Evolutionary conservation across 2,797 vertebrate species (phyloP), one percentile per base, ranked within the genome.

Genomic region (Tapera naevia): DNA sequence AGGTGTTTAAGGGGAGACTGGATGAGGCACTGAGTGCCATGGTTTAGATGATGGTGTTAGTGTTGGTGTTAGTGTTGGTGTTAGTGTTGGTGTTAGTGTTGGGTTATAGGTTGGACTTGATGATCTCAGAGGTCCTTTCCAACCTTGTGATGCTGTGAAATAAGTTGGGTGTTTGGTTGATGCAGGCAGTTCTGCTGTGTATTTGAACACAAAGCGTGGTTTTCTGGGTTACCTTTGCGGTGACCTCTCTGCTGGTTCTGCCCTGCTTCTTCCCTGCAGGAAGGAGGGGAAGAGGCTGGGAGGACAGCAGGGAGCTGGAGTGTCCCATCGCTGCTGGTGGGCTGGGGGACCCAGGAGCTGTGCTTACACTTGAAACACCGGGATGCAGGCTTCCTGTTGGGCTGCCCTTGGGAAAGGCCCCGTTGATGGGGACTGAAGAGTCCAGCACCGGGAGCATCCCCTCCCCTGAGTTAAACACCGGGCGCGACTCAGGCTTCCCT

Each of bases 151-250:
- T n/a, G n/a, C n/a, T n/a, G n/a, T n/a, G n/a, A n/a, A n/a, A 28
- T 33, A 28, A 33, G 3, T 33, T 41, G 37, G 0, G 2, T 7
- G 0, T 39, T 86, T 51, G 5, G 5, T 56, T 72, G 48, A 24
- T 18, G 62, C 27, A 58, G 19, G 48, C 39, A 51, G 25, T 80
- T 89, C 28, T 3, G 6, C 72, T 45, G 61, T 9, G 3, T 51
- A 7, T 60, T 73, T 15, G 9, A 69, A 39, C 3, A 5, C 70
- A 39, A 57, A 91, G 48, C 1, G 1, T 58, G 60, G 43, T 30
- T 82, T 73, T 89, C 51, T 85, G 71, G 30, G 60, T 93, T 74
- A 30, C 22, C 33, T 74, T 53, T 80, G 24, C 2, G 2, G 6
- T 71, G 65, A 60, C 27, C 65, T 71, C 19, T 8, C 72, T 73